These are phyloP conservation scores for Variabilichromis moorii DNA, from an alignment of 2,113 vertebrate species.

Conservation along the genomic window DNA sequence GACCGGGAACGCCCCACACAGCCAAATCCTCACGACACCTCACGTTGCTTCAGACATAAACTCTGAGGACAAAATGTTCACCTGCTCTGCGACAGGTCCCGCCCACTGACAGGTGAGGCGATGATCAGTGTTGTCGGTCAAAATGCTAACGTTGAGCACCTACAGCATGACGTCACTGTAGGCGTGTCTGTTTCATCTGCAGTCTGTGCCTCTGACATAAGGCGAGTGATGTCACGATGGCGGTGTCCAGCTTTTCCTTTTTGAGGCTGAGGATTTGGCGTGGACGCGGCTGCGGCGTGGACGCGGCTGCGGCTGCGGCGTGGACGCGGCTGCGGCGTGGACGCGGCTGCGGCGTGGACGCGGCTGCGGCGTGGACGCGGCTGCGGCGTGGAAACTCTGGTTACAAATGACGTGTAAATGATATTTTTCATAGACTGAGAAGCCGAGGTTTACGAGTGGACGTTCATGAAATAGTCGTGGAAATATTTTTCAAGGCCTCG, in stretches of 20 bases:
- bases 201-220: background rate
- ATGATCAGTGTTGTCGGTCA: background rate
- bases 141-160: background rate
- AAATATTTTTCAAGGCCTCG: background rate
- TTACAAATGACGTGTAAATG: background rate
- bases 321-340: rapidly evolving
- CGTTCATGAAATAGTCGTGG: background rate
- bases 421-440: background rate
- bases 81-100: background rate
- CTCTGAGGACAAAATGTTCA: background rate
- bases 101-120: background rate
- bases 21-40: background rate
- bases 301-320: too few species aligned
- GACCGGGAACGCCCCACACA: background rate
- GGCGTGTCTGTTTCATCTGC: background rate
- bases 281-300: rapidly evolving
- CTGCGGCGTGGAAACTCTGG: background rate
- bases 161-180: background rate
- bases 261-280: background rate
- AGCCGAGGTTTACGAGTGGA: background rate
- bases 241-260: background rate
- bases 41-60: background rate
- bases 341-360: too few species aligned
- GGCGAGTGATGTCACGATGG: background rate
- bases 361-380: rapidly evolving